These are phyloP conservation scores for Ascaphus truei DNA, from an alignment of 2,113 vertebrate species.

Conservation along the genomic window DNA sequence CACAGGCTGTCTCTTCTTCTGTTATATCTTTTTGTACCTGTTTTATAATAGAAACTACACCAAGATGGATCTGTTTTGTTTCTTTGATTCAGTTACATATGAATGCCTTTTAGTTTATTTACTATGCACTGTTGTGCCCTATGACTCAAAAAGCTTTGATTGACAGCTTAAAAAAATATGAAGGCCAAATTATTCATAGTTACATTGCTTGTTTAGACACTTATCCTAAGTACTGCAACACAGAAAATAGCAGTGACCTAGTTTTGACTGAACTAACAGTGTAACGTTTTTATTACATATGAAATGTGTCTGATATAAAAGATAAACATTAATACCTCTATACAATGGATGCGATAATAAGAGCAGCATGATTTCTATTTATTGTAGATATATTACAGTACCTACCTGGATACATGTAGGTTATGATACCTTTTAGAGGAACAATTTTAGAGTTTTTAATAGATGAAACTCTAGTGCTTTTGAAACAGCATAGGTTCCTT, in stretches of 20 bases:
- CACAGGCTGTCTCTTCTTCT: no score
- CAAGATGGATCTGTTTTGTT: background rate
- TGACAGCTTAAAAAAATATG: conserved; percentile 11
- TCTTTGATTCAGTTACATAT: background rate
- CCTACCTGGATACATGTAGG: background rate
- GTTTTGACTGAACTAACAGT: background rate
- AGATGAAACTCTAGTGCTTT: no score
- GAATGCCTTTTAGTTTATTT: conserved; percentile 7
- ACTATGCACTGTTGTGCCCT: conserved; percentile 1
- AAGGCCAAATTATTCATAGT: conserved; percentile 23
- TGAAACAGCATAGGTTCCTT: no score
- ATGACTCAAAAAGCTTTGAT: conserved; percentile 10
- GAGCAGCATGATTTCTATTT: background rate
- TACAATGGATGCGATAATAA: background rate
- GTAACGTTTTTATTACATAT: background rate
- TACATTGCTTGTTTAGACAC: conserved; percentile 21
- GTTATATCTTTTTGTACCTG: background rate
- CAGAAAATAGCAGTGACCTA: conserved; percentile 25
- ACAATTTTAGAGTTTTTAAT: no score
- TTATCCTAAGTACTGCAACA: conserved; percentile 15
- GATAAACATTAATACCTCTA: conserved; percentile 8
- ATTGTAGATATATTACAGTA: background rate
- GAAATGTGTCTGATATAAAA: conserved; percentile 2
- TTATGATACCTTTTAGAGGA: no score
- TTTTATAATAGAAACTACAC: background rate